Evolutionary conservation across 23 tunicate species (phyloP).

Genomic region (Styela clava): DNA sequence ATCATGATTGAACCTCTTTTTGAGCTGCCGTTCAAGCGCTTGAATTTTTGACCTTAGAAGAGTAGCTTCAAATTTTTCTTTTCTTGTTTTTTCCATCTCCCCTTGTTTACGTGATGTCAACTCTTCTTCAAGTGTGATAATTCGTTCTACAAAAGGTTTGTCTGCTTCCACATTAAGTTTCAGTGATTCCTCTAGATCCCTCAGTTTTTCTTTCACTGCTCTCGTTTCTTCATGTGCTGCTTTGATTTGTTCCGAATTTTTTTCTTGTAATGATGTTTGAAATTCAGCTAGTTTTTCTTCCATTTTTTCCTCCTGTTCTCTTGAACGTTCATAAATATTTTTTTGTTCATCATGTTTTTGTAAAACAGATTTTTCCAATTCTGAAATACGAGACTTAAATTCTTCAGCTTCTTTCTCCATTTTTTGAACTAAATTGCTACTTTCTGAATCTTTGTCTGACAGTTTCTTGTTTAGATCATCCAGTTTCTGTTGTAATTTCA

Average conservation of each 20-base stretch:
- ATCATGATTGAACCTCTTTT: slow-evolving; percentile 12
- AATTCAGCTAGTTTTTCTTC: slow-evolving; percentile 5
- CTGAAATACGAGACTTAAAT: slow-evolving; percentile 11
- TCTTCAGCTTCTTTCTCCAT: slow-evolving; percentile 18
- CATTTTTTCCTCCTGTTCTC: slow-evolving; percentile 1
- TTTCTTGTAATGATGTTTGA: neutral
- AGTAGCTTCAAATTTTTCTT: slow-evolving; percentile 41
- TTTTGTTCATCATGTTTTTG: neutral
- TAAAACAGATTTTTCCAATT: neutral
- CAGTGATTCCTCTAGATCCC: neutral
- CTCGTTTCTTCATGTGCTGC: neutral
- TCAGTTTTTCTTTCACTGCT: slow-evolving; percentile 5
- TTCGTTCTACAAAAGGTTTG: slow-evolving; percentile 7
- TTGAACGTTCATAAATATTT: neutral
- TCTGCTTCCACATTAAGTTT: slow-evolving; percentile 5
- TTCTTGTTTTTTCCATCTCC: slow-evolving; percentile 14
- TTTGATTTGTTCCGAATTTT: neutral
- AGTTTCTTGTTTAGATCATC: neutral
- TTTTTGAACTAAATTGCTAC: slow-evolving; percentile 5
- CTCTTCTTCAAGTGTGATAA: slow-evolving; percentile 16
- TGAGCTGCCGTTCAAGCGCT: slow-evolving; percentile 31
- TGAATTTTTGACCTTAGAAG: slow-evolving; percentile 31
- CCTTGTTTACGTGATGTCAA: neutral
- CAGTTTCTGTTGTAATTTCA: slow-evolving; percentile 6
- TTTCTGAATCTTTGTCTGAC: neutral